These are phyloP conservation scores for Drosophila vallismaia DNA, from an alignment of 2,888 invertebrate species.

Conservation along the genomic window DNA sequence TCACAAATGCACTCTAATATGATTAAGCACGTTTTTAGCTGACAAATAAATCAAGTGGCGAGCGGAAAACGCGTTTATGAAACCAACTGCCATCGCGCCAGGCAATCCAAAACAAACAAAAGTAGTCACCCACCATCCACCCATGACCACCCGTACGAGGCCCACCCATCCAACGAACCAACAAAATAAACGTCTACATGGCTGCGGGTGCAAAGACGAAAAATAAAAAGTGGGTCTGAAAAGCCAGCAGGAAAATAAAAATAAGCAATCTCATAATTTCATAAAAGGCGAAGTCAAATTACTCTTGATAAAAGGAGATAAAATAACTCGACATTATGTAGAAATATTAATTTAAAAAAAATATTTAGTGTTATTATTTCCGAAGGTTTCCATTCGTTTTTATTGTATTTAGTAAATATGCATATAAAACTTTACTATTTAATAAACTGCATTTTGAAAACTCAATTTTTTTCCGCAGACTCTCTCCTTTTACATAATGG, in stretches of 20 bases:
- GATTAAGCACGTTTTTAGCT: slow-evolving; percentile 81
- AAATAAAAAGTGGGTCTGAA: slow-evolving; percentile 49
- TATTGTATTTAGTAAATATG: no score
- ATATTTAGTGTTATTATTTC: no score
- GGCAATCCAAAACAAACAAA: slow-evolving; percentile 65
- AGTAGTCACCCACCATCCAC: slow-evolving; percentile 27
- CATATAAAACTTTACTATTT: not conserved
- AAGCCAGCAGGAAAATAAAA: slow-evolving; percentile 29
- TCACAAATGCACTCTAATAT: slow-evolving; percentile 80
- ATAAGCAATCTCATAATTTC: slow-evolving; percentile 6
- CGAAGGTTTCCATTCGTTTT: no score
- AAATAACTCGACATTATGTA: no score
- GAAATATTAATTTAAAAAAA: no score
- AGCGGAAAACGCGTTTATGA: slow-evolving; percentile 57
- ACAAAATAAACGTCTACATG: slow-evolving; percentile 42
- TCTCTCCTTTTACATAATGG: not conserved
- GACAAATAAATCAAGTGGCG: slow-evolving; percentile 76
- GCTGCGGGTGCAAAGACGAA: slow-evolving; percentile 38
- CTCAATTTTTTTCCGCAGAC: not conserved
- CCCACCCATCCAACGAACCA: slow-evolving; percentile 31
- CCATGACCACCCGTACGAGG: slow-evolving; percentile 17
- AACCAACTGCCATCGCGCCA: slow-evolving; percentile 46
- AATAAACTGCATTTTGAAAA: not conserved
- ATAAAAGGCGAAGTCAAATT: slow-evolving; percentile 17
- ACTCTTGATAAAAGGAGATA: slow-evolving; percentile 4